Conservation (phyloP, 1,140 invertebrate genomes). For the Galleria mellonella region DNA sequence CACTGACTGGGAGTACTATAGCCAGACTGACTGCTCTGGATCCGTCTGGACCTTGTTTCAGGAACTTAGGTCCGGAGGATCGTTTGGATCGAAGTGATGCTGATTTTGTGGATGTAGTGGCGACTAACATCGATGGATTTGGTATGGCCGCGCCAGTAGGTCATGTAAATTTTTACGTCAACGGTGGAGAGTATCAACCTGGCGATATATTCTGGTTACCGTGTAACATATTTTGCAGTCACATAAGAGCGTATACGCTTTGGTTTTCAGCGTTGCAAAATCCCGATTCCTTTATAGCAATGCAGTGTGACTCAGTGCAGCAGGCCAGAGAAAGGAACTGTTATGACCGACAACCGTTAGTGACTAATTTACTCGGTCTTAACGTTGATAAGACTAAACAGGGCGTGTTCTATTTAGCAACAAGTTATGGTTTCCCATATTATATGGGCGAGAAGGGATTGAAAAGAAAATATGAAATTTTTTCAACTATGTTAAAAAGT, state of each 20-base stretch:
- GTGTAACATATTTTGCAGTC: slow-evolving; percentile 16
- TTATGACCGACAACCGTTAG: slow-evolving; percentile 12
- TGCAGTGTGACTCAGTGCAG: slow-evolving; percentile 20
- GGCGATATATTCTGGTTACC: slow-evolving; percentile 30
- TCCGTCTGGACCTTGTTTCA: slow-evolving; percentile 56
- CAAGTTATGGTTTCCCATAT: slow-evolving; percentile 13
- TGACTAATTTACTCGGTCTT: slow-evolving; percentile 14
- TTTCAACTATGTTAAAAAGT: background rate
- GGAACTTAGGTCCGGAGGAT: slow-evolving; percentile 38
- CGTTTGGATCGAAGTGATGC: slow-evolving; percentile 47
- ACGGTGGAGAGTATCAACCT: slow-evolving; percentile 79
- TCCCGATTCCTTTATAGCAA: slow-evolving; percentile 11
- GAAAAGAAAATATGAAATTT: slow-evolving; percentile 5
- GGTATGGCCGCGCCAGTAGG: slow-evolving; percentile 79
- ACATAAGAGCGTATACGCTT: slow-evolving; percentile 7
- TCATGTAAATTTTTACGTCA: slow-evolving; percentile 78
- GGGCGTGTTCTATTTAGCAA: slow-evolving; percentile 20
- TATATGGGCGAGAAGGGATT: slow-evolving; percentile 14
- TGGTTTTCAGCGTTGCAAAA: slow-evolving; percentile 12
- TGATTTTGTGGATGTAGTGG: slow-evolving; percentile 75
- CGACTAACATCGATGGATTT: slow-evolving; percentile 80
- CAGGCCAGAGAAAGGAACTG: slow-evolving; percentile 17
- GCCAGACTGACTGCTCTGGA: slow-evolving; percentile 51
- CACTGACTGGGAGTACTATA: slow-evolving; percentile 46
- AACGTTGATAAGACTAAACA: slow-evolving; percentile 11